phyloP scores from a whole-genome alignment of 2,113 vertebrate genomes.

The Anas platyrhynchos region DNA sequence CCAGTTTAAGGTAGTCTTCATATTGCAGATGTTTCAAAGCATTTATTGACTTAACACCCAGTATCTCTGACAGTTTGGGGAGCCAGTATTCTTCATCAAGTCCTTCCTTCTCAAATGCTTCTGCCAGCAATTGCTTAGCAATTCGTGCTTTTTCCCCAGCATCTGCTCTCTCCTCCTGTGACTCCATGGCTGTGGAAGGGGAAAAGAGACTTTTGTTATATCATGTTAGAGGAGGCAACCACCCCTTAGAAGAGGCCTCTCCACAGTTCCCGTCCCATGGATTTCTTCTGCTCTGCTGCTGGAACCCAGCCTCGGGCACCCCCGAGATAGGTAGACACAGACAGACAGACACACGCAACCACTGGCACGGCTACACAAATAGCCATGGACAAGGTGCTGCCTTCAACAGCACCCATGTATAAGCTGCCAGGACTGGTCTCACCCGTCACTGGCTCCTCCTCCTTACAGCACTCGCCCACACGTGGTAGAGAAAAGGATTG shows the following conservation, averaged over 20 bases:
- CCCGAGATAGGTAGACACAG: not conserved
- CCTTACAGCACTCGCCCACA: too few relatives aligned
- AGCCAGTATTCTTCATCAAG: constrained; percentile 45
- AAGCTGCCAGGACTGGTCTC: not conserved
- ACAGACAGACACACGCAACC: not conserved
- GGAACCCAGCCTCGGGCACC: not conserved
- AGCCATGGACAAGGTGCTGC: not conserved
- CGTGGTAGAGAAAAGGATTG: not conserved
- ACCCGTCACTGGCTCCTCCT: not conserved
- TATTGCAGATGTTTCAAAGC: constrained; percentile 33
- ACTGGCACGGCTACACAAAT: not conserved
- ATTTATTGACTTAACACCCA: constrained; percentile 4
- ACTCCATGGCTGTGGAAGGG: constrained; percentile 35
- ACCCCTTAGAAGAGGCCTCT: not conserved
- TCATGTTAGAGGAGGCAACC: rapidly evolving
- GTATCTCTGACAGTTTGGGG: not conserved
- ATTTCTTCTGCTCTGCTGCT: not conserved
- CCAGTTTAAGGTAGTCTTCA: constrained; percentile 42
- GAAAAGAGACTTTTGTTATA: not conserved
- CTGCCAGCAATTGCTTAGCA: not conserved
- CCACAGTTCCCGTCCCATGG: not conserved
- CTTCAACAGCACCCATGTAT: not conserved
- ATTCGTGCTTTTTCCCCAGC: not conserved
- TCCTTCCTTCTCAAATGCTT: constrained; percentile 15
- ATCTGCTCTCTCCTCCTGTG: rapidly evolving